Percentiles rank a stretch among this genome's conserved stretches.
phyloP scores from a whole-genome alignment of 2,888 invertebrate species.

The Eledona agricola region DNA sequence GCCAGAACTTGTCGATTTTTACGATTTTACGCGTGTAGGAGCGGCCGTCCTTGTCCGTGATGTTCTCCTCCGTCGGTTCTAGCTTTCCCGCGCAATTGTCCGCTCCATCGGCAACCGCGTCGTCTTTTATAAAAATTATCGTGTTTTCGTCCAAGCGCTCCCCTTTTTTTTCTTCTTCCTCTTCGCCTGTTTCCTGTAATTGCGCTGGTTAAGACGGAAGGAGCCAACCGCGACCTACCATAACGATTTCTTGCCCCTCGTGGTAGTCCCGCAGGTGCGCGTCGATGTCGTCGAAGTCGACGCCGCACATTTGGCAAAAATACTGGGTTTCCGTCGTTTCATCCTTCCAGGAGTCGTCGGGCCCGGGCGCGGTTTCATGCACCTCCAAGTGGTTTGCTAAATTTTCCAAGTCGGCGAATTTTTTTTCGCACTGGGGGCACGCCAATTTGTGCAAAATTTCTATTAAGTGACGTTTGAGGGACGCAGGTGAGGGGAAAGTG shows the following conservation, averaged over 20 bases:
- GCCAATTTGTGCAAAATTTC: slow-evolving; percentile 68
- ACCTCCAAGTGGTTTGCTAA: slow-evolving; percentile 70
- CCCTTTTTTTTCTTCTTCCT: no score
- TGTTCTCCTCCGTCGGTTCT: slow-evolving; percentile 14
- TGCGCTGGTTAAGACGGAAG: no score
- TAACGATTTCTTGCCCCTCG: slow-evolving; percentile 73
- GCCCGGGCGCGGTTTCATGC: no score
- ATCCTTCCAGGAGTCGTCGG: slow-evolving; percentile 28
- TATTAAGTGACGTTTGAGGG: slow-evolving; percentile 65
- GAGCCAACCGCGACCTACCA: no score
- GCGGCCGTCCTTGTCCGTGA: slow-evolving; percentile 63
- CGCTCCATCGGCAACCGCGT: slow-evolving; percentile 35
- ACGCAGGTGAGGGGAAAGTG: slow-evolving; percentile 67
- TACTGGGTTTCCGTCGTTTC: slow-evolving; percentile 56
- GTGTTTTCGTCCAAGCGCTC: no score
- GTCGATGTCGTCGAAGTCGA: slow-evolving; percentile 71
- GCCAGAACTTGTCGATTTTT: slow-evolving; percentile 69
- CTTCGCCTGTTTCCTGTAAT: no score
- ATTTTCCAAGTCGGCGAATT: slow-evolving; percentile 65
- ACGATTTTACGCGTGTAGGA: slow-evolving; percentile 66
- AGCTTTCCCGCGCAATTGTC: slow-evolving; percentile 16
- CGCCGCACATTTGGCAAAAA: slow-evolving; percentile 72
- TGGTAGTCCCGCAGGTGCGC: slow-evolving; percentile 74
- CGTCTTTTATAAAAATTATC: no score
- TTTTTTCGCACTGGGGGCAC: slow-evolving; percentile 69